Evolutionary conservation across 2,113 vertebrate species (phyloP).

Genomic region (Callorhinus ursinus): DNA sequence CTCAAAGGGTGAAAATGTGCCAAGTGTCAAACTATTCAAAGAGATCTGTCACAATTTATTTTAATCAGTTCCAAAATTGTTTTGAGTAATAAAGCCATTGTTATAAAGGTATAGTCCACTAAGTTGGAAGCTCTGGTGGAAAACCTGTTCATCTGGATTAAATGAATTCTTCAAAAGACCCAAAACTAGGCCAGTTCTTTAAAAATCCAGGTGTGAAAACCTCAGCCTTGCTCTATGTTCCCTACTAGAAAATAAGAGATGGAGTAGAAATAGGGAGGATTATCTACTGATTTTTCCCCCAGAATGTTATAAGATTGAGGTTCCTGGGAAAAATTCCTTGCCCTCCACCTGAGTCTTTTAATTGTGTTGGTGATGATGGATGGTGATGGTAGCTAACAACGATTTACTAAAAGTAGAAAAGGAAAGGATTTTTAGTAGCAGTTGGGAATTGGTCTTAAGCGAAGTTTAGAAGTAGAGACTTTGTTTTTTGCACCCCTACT

Average conservation of each 20-base stretch:
- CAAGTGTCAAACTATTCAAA: neutral
- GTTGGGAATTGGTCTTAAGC: neutral
- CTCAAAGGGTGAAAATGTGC: conserved; percentile 16
- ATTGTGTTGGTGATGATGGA: neutral
- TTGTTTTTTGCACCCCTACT: neutral
- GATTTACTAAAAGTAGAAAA: neutral
- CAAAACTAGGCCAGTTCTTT: neutral
- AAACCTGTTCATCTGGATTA: neutral
- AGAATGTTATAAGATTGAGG: neutral
- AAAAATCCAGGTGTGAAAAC: neutral
- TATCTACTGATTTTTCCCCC: neutral
- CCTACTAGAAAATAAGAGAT: neutral
- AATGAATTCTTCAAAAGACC: neutral
- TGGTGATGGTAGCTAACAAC: neutral
- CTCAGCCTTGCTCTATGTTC: neutral
- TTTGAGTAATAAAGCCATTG: neutral
- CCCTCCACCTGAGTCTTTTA: neutral
- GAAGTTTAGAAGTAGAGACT: neutral
- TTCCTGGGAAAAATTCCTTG: neutral
- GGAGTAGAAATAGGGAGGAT: neutral
- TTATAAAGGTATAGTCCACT: neutral
- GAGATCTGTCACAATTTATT: neutral
- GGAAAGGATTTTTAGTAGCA: neutral
- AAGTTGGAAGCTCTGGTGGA: neutral
- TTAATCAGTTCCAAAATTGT: neutral